Evolutionary conservation across 2,113 vertebrate species (phyloP), one percentile per base, ranked within the genome.

Genomic region (Campylorhamphus procurvoides): DNA sequence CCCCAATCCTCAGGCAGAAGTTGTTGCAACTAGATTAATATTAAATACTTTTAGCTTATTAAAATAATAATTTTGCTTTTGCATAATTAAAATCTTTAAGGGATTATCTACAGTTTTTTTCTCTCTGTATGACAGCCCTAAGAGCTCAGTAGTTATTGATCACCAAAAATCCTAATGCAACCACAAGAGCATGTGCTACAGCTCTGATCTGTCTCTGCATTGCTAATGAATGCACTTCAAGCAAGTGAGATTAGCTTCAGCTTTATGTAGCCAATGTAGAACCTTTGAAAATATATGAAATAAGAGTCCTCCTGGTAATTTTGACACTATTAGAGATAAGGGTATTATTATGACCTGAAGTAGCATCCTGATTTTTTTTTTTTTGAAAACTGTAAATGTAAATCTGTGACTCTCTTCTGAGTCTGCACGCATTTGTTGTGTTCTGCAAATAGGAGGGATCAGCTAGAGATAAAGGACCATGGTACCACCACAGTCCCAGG

Each of bases 71-170:
- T 82, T 94, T 74, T 83, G 20, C 2, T n/a, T 75, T 85, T 72
- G 53, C 59, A 79, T 91, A 87, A 87, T 94, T 96, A 84, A 73
- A 52, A 78, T 82, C 64, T 94, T 93, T 91, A 90, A 90, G 46
- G 58, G 78, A 81, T 92, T 83, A 55, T 79, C 44, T 74, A 10
- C 33, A 25, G 12, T 87, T 82, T 47, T 47, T 55, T 39, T 8
- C 49, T 69, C 39, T 79, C 73, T 1, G 1, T 71, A 73, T 60
- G 49, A 73, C 50, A 40, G 20, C 42, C 49, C 42, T 60, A 31
- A 56, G 20, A 76, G n/a, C 76, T 84, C 3, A 3, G 50, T 74
- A 72, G 86, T 91, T 94, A 94, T 83, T 93, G 89, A 91, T 93
- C 86, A 75, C 66, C 28, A 85, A 0, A 3, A 88, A 89, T 91